phyloP scores from a whole-genome alignment of 2,888 invertebrate genomes.

The Hecatera dysodea region DNA sequence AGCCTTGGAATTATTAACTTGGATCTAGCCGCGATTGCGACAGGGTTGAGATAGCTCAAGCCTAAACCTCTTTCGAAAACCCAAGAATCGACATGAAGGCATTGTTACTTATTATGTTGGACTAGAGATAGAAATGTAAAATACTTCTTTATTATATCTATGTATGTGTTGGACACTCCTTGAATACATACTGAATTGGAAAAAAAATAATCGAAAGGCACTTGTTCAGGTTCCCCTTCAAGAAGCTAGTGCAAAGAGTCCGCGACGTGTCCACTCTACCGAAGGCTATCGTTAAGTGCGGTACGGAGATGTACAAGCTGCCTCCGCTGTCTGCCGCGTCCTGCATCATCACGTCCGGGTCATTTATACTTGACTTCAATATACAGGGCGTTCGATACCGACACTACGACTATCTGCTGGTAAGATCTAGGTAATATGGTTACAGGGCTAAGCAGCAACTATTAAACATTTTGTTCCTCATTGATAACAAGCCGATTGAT shows the following conservation, averaged over 20 bases:
- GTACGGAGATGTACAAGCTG: constrained; percentile 86
- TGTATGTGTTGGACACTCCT: neutral
- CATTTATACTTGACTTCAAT: constrained; percentile 88
- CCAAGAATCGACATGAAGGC: neutral
- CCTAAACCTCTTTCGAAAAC: neutral
- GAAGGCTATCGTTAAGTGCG: constrained; percentile 88
- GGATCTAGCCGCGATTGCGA: neutral
- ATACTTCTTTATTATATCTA: too few species aligned
- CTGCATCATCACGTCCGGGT: constrained; percentile 86
- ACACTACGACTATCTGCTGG: constrained; percentile 85
- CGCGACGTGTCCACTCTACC: constrained; percentile 82
- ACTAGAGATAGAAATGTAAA: too few species aligned
- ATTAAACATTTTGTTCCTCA: too few species aligned
- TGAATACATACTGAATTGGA: neutral
- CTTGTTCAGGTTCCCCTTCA: constrained; percentile 83
- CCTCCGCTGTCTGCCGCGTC: constrained; percentile 85
- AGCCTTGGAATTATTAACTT: neutral
- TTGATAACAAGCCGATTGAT: too few species aligned
- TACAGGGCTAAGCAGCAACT: too few species aligned
- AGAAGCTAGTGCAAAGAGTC: constrained; percentile 80
- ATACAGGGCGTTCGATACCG: constrained; percentile 86
- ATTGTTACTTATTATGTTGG: too few species aligned
- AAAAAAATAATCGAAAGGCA: neutral
- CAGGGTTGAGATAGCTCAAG: neutral
- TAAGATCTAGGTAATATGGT: constrained; percentile 65